Base-by-base conservation (phyloP, 2,888 invertebrate species). In the Vesta saturnalis region DNA sequence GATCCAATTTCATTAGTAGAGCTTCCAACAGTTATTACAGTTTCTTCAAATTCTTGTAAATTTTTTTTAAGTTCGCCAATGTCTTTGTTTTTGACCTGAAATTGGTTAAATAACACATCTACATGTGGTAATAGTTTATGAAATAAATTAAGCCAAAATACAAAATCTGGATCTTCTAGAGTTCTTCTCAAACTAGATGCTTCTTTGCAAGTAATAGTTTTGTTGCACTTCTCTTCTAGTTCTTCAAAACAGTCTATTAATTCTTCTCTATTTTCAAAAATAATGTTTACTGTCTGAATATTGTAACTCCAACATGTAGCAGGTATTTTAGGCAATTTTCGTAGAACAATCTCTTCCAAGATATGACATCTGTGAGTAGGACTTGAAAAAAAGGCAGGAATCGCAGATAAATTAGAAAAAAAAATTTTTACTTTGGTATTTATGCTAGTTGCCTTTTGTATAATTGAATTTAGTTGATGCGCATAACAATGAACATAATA, bases 401-500 rank as follows among this genome's bases (percentile, higher is more conserved):
- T 49, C 1, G 14, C 47, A 10, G 8, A 12, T 14, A 60, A 4
- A 60, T 49, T 49, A n/a, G n/a, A n/a, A 22, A 49, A 60, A 60
- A 23, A 60, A 1, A 49, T 10, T 16, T 21, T n/a, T 23, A 60
- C 49, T 60, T 47, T 14, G 18, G 15, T 3, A 14, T 61, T 54
- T 61, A 12, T 15, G 12, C 16, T 35, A n/a, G 52, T 14, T 12
- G 54, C 49, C 5, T 60, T 62, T 59, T 46, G 49, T 19, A 71
- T 63, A 16, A 74, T 68, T 57, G 66, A 62, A 62, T 73, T 71
- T 8, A 74, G 35, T 61, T 73, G 72, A 39, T 73, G 73, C 0
- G 72, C 69, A 67, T 74, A 73, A 60, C 73, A 71, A 58, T 73
- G 72, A 1, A 70, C 49, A 23, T 64, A 73, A 49, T 66, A 21